Evolutionary conservation across 2,797 vertebrate species (phyloP).

Genomic region (Pogoniulus pusillus): DNA sequence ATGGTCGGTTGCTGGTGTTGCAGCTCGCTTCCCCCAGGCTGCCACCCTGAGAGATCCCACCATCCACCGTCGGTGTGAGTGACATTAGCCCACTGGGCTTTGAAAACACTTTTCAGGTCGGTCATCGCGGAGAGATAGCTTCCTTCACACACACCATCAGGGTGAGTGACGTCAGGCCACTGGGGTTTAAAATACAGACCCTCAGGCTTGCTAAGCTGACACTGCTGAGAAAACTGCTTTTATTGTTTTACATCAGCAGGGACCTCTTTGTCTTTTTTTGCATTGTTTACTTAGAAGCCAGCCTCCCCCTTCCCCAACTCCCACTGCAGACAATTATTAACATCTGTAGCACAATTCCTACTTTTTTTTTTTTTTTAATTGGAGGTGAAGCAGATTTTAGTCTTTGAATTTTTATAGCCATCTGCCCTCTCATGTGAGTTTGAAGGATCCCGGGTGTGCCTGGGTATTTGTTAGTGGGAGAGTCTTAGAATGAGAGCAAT

Average conservation of each 20-base stretch:
- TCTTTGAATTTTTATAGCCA: constrained; percentile 67
- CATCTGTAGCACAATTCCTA: constrained; percentile 57
- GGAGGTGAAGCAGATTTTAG: constrained; percentile 52
- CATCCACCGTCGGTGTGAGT: constrained; percentile 48
- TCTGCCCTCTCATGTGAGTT: constrained; percentile 43
- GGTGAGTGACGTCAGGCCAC: constrained; percentile 59
- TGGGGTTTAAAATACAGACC: constrained; percentile 64
- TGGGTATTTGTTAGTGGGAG: not conserved
- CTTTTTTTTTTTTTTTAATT: not conserved
- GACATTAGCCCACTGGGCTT: constrained; percentile 69
- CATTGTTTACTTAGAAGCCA: constrained; percentile 65
- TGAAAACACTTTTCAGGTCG: constrained; percentile 67
- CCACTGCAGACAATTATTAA: constrained; percentile 61
- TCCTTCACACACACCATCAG: constrained; percentile 54
- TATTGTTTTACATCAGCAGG: constrained; percentile 72
- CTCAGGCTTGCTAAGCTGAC: constrained; percentile 62
- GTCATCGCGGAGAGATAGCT: constrained; percentile 10
- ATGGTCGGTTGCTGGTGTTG: constrained; percentile 49
- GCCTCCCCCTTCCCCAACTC: not conserved
- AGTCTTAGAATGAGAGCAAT: constrained; percentile 3
- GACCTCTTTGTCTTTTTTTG: constrained; percentile 63
- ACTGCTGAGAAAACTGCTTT: constrained; percentile 67
- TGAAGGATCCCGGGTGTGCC: constrained; percentile 23
- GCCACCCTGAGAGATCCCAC: constrained; percentile 68
- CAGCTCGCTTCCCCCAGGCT: constrained; percentile 54